A percentile compares a stretch with the other conserved stretches of the same genome.
These are phyloP conservation scores for Cnemophilus loriae DNA, from an alignment of 2,113 vertebrate species.

Conservation along the genomic window DNA sequence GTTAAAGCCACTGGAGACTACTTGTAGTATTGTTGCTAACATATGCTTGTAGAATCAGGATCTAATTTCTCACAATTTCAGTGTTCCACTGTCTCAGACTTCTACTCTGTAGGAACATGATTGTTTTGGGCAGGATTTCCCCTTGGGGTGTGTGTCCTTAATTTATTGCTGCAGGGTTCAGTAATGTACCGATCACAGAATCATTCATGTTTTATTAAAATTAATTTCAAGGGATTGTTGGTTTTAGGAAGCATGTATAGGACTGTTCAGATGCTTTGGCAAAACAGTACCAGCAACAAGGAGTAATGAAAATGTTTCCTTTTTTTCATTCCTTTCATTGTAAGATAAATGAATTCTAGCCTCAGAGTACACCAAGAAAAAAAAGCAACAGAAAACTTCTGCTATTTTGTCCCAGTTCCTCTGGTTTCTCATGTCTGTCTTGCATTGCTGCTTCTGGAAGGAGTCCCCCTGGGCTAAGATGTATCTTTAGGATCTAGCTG, in stretches of 20 bases:
- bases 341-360: neutral
- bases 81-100: neutral
- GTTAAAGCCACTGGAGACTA: neutral
- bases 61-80: neutral
- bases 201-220: constrained; percentile 59
- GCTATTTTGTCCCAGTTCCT: neutral
- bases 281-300: neutral
- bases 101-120: neutral
- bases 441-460: neutral
- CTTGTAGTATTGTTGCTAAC: neutral
- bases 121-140: constrained; percentile 1
- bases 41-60: neutral
- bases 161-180: constrained; percentile 45
- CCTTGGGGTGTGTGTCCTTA: neutral
- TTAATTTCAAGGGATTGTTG: constrained; percentile 31
- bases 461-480: neutral
- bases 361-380: neutral
- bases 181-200: constrained; percentile 31
- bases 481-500: neutral
- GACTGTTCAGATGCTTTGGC: neutral
- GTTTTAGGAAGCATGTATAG: neutral
- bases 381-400: neutral
- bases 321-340: neutral
- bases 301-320: neutral
- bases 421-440: neutral